phyloP scores from a whole-genome alignment of 2,797 vertebrate species.

The Gastrophryne carolinensis region DNA sequence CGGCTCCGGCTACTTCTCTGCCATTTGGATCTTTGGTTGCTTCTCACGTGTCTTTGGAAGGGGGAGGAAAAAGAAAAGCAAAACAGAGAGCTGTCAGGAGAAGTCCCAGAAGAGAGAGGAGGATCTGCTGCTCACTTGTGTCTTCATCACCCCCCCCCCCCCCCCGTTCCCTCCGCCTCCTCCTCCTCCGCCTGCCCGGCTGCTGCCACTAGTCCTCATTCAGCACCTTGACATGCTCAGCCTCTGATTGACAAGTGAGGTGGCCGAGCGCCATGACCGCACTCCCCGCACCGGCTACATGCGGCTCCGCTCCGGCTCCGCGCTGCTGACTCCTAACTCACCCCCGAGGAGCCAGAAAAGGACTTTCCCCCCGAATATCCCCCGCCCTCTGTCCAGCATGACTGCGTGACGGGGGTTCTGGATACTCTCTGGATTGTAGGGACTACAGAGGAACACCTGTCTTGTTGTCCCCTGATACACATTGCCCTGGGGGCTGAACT shows the following conservation, averaged over 20 bases:
- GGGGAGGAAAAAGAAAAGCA: slow-evolving; percentile 46
- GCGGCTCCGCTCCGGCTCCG: slow-evolving; percentile 97
- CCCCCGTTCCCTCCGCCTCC: slow-evolving; percentile 55
- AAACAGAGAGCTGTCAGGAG: slow-evolving; percentile 48
- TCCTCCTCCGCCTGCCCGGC: slow-evolving; percentile 94
- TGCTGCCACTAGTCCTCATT: slow-evolving; percentile 99
- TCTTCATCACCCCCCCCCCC: slow-evolving; percentile 37
- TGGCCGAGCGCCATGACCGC: slow-evolving; percentile 99
- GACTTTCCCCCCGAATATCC: neutral
- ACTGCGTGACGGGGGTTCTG: slow-evolving; percentile 13
- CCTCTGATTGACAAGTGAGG: slow-evolving; percentile 99
- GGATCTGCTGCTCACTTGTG: slow-evolving; percentile 40
- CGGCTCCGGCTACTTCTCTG: slow-evolving; percentile 7
- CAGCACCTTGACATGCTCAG: slow-evolving; percentile 99
- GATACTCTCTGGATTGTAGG: slow-evolving; percentile 41
- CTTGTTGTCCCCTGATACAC: neutral
- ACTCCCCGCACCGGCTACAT: slow-evolving; percentile 98
- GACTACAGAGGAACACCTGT: neutral
- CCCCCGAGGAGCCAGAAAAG: slow-evolving; percentile 58
- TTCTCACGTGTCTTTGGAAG: slow-evolving; percentile 49
- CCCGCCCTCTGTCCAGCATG: slow-evolving; percentile 52
- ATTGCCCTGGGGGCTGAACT: too few species aligned
- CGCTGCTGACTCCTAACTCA: slow-evolving; percentile 89
- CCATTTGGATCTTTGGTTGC: slow-evolving; percentile 32
- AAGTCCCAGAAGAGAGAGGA: slow-evolving; percentile 38